These are phyloP conservation scores for Nematostella vectensis DNA, from an alignment of 92 coral and sea anemone species.

Conservation along the genomic window DNA sequence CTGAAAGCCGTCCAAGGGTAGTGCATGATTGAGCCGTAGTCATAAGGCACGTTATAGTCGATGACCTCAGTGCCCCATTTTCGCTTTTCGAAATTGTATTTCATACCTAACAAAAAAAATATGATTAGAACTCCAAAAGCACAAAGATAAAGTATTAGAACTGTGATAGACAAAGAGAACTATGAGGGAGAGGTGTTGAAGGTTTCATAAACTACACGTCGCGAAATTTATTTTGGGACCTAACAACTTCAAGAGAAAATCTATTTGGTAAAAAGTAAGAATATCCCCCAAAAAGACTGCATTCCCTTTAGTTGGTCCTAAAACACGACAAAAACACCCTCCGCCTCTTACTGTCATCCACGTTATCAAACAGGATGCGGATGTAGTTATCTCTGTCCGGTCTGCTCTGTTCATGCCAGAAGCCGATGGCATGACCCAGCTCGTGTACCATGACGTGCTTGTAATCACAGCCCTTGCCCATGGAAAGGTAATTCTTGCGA, in stretches of 20 bases:
- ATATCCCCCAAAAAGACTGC: too few species aligned
- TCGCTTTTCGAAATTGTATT: conserved; percentile 83
- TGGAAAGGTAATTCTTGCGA: conserved; percentile 74
- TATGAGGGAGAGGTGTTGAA: too few species aligned
- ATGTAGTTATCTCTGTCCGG: conserved; percentile 84
- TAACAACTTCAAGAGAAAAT: too few species aligned
- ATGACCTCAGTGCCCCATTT: conserved; percentile 74
- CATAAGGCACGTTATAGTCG: conserved; percentile 84
- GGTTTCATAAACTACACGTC: too few species aligned
- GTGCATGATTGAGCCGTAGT: conserved; percentile 90
- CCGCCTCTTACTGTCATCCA: conserved; percentile 67
- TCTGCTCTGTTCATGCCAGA: conserved; percentile 98
- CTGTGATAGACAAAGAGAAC: too few species aligned
- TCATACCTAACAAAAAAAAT: conserved; percentile 38
- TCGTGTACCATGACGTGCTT: conserved; percentile 96
- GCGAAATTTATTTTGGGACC: too few species aligned
- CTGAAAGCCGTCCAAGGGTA: conserved; percentile 86
- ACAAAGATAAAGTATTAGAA: background rate
- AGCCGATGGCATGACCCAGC: conserved; percentile 91
- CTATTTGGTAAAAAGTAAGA: too few species aligned
- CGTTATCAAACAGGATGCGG: conserved; percentile 54
- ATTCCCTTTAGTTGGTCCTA: too few species aligned
- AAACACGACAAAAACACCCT: too few species aligned
- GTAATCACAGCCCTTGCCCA: conserved; percentile 90
- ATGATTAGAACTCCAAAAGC: background rate